phyloP scores from a whole-genome alignment of 2,113 vertebrate species.

The Ammospiza caudacuta region DNA sequence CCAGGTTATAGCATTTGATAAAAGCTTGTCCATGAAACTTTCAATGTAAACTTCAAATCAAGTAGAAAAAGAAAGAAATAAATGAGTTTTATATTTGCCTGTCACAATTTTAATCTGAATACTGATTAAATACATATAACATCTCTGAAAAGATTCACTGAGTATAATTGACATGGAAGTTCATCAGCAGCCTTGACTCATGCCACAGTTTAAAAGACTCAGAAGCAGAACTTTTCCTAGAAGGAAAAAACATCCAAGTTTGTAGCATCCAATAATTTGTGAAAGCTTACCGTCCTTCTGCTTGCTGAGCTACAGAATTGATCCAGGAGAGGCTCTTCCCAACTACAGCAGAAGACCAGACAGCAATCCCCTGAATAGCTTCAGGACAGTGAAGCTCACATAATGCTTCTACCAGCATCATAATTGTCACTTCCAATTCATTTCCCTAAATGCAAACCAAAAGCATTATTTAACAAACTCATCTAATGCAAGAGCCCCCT shows the following conservation, averaged over 20 bases:
- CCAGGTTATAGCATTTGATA: background rate
- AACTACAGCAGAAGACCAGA: constrained; percentile 86
- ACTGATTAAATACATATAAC: background rate
- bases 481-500: background rate
- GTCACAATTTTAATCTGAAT: background rate
- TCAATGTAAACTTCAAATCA: background rate
- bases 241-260: background rate
- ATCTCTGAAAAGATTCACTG: background rate
- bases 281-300: constrained; percentile 89
- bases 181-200: background rate
- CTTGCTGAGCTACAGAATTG: constrained; percentile 90
- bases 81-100: background rate
- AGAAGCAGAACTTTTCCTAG: background rate
- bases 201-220: background rate
- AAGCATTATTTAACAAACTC: background rate
- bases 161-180: background rate
- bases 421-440: constrained; percentile 92
- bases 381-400: constrained; percentile 96
- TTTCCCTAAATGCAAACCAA: constrained; percentile 78
- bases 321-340: constrained; percentile 93
- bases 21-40: background rate
- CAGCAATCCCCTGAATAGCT: constrained; percentile 93
- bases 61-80: background rate
- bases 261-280: background rate
- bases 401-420: constrained; percentile 93